These are phyloP conservation scores for Mythimna pallens DNA, from an alignment of 2,888 invertebrate species.

Conservation along the genomic window DNA sequence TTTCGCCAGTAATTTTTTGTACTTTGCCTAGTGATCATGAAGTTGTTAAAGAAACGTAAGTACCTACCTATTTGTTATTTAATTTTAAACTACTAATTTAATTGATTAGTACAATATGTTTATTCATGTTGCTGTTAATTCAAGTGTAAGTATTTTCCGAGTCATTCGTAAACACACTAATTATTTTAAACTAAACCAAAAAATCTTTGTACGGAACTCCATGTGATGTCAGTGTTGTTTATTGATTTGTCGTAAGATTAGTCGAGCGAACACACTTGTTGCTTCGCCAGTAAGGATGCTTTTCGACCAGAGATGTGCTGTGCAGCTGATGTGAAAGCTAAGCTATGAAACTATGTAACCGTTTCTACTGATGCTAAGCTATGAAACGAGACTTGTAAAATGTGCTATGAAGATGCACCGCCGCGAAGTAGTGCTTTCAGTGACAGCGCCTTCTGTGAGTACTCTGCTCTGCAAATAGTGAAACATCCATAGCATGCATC, in stretches of 20 bases:
- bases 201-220: conserved; percentile 15
- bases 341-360: too few species aligned
- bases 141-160: neutral
- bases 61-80: neutral
- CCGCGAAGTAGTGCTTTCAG: too few species aligned
- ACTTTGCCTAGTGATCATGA: conserved; percentile 47
- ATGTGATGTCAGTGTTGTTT: conserved; percentile 27
- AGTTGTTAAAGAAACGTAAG: conserved; percentile 40
- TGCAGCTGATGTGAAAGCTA: too few species aligned
- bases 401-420: too few species aligned
- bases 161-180: neutral
- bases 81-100: neutral
- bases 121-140: neutral
- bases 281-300: conserved; percentile 64
- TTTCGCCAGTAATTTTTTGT: conserved; percentile 49
- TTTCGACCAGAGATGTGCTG: too few species aligned
- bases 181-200: neutral
- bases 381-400: too few species aligned
- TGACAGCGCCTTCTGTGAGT: too few species aligned
- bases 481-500: too few species aligned
- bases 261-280: conserved; percentile 79
- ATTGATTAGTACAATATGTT: neutral
- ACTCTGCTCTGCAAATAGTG: too few species aligned
- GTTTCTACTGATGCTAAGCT: too few species aligned
- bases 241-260: conserved; percentile 62